Evolutionary conservation across 2,797 vertebrate species (phyloP).

Genomic region (Neoniphon sammara): DNA sequence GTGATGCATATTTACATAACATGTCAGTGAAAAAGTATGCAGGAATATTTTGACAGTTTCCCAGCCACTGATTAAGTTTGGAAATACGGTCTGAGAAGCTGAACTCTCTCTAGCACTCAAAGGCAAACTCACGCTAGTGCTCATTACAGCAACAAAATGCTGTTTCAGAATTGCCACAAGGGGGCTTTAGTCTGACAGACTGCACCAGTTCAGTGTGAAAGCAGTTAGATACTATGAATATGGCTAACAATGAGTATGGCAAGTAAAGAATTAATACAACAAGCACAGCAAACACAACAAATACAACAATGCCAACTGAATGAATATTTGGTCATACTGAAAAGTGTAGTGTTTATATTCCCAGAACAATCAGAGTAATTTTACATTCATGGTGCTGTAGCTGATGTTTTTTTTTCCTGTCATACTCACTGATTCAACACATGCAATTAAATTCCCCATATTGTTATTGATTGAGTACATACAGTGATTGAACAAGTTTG

Average conservation of each 20-base stretch:
- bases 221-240: background rate
- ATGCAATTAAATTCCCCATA: no score
- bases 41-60: no score
- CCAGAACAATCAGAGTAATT: background rate
- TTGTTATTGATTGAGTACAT: no score
- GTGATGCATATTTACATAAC: no score
- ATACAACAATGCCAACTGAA: conserved; percentile 5
- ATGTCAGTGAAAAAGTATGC: no score
- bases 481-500: no score
- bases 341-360: background rate
- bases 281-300: no score
- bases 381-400: background rate
- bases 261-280: background rate
- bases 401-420: background rate
- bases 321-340: no score
- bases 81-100: background rate
- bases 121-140: background rate
- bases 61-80: no score
- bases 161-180: conserved; percentile 54
- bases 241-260: background rate
- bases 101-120: background rate
- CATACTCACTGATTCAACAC: no score
- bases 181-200: conserved; percentile 33
- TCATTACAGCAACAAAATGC: background rate
- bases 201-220: background rate